Evolutionary conservation across 2,888 invertebrate genomes (phyloP).

Genomic region (Hypena proboscidalis): DNA sequence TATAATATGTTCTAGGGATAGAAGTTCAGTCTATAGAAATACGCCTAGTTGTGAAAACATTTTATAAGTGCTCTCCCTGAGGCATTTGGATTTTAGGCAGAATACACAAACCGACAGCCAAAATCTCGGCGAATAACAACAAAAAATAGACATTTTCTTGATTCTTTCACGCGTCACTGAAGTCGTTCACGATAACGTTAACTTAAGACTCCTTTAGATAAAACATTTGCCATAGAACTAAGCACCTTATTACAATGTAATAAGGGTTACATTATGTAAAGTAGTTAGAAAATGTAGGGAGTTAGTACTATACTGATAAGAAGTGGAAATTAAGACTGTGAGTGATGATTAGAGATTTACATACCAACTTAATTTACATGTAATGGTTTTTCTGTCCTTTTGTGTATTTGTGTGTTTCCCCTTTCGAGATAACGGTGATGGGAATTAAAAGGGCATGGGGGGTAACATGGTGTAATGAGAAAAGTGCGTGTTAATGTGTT

Average conservation of each 20-base stretch:
- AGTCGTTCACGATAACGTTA: conserved; percentile 48
- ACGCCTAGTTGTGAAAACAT: neutral
- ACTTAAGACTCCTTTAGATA: conserved; percentile 39
- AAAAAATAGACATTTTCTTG: conserved; percentile 44
- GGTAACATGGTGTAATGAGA: too few relatives aligned
- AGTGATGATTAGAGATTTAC: conserved; percentile 70
- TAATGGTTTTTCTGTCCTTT: conserved; percentile 29
- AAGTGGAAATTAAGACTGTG: conserved; percentile 65
- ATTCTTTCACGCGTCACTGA: conserved; percentile 52
- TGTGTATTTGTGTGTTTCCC: conserved; percentile 6
- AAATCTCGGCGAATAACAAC: conserved; percentile 9
- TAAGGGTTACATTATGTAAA: conserved; percentile 17
- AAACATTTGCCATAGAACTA: conserved; percentile 18
- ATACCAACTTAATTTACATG: conserved; percentile 50
- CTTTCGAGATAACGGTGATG: neutral
- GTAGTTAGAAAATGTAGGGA: conserved; percentile 29
- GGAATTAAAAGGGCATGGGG: too few relatives aligned
- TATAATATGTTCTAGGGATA: too few relatives aligned
- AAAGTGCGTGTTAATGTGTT: too few relatives aligned
- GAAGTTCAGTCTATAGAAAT: too few relatives aligned
- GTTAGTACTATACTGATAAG: conserved; percentile 62
- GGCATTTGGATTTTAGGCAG: conserved; percentile 10
- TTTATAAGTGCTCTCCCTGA: conserved; percentile 11
- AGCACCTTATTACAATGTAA: conserved; percentile 8
- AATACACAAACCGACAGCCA: neutral